Evolutionary conservation across 2,797 vertebrate genomes (phyloP).

Genomic region (Megalops cyprinoides): DNA sequence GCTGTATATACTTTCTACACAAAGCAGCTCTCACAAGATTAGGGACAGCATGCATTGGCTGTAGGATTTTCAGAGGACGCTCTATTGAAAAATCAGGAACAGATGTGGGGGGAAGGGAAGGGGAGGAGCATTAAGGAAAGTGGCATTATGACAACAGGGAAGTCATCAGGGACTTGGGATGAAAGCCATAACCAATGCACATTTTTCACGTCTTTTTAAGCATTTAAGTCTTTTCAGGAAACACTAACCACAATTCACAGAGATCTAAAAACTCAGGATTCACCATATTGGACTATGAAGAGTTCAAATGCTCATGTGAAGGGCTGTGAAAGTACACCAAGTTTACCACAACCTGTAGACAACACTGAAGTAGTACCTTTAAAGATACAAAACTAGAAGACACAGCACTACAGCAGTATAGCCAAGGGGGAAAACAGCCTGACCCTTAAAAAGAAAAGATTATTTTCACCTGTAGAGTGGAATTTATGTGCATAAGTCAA

Average conservation of each 20-base stretch:
- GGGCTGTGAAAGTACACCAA: background rate
- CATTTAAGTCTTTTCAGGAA: background rate
- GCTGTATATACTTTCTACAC: background rate
- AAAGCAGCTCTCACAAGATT: slow-evolving; percentile 6
- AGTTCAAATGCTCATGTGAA: background rate
- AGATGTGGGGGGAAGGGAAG: background rate
- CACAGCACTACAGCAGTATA: slow-evolving; percentile 1
- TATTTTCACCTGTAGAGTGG: too few relatives aligned
- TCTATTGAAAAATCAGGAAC: slow-evolving; percentile 24
- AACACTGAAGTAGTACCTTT: background rate
- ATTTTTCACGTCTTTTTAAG: background rate
- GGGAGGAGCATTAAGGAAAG: background rate
- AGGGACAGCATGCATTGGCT: background rate
- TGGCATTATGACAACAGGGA: background rate
- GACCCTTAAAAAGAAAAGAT: too few relatives aligned
- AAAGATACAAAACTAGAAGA: background rate
- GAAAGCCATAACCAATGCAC: background rate
- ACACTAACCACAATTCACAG: background rate
- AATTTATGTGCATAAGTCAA: too few relatives aligned
- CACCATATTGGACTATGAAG: background rate
- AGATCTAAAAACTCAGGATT: background rate
- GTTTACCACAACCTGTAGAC: background rate
- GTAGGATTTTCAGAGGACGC: slow-evolving; percentile 9
- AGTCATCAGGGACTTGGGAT: slow-evolving; percentile 2
- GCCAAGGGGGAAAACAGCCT: too few relatives aligned